Evolutionary conservation across 2,888 invertebrate species (phyloP).

Genomic region (Lasioglossum malachurum): DNA sequence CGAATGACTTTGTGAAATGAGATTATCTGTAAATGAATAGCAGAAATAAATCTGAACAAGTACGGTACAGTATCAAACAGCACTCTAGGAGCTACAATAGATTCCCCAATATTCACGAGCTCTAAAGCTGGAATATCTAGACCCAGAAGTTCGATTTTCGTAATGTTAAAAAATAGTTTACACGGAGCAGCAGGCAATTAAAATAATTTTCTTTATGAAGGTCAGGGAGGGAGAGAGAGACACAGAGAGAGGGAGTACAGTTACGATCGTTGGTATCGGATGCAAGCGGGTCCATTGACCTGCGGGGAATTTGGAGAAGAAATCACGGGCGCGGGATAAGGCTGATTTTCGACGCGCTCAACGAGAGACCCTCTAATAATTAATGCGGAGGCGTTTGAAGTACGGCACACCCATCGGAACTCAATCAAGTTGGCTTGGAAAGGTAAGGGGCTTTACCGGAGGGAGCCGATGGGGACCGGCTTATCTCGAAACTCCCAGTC

Average conservation of each 20-base stretch:
- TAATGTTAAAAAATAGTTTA: not conserved
- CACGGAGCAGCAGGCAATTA: not conserved
- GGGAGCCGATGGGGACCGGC: slow-evolving; percentile 65
- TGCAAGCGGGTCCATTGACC: slow-evolving; percentile 4
- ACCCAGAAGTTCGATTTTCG: not conserved
- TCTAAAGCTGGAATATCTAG: not conserved
- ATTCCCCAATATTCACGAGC: not conserved
- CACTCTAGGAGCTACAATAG: too few species aligned
- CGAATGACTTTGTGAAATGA: not conserved
- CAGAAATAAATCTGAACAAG: not conserved
- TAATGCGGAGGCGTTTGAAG: slow-evolving; percentile 82
- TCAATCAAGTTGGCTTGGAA: slow-evolving; percentile 79
- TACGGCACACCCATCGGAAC: slow-evolving; percentile 82
- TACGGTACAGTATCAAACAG: not conserved
- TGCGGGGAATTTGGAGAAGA: slow-evolving; percentile 33
- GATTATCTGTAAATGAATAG: not conserved
- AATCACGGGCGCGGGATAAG: slow-evolving; percentile 22
- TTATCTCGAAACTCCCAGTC: slow-evolving; percentile 80
- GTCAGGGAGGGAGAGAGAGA: too few species aligned
- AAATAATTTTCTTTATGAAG: not conserved
- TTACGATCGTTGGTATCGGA: slow-evolving; percentile 20
- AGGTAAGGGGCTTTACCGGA: slow-evolving; percentile 67
- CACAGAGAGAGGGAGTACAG: not conserved
- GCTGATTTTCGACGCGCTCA: slow-evolving; percentile 57
- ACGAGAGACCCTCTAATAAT: slow-evolving; percentile 74